Percentiles rank a stretch among this genome's conserved stretches.
Evolutionary conservation across 1,140 invertebrate species (phyloP).

Genomic region (Hyles vespertilio): DNA sequence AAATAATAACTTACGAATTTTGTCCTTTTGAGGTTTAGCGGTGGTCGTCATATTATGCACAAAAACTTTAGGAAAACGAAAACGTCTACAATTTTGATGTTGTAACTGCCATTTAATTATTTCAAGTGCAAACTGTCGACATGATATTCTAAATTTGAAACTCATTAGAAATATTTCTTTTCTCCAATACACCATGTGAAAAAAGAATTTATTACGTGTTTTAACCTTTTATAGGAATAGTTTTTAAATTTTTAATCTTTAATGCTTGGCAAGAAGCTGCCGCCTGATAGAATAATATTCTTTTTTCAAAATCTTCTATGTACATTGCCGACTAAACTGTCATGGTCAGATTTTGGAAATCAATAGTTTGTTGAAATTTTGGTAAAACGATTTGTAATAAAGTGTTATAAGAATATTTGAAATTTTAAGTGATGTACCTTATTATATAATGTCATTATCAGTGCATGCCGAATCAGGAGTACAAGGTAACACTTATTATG

Average conservation of each 20-base stretch:
- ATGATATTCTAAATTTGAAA: conserved; percentile 40
- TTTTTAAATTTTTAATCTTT: too few species aligned
- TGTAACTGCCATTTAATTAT: conserved; percentile 5
- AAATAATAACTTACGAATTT: conserved; percentile 40
- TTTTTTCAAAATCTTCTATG: too few species aligned
- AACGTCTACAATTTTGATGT: conserved; percentile 40
- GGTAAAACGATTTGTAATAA: too few species aligned
- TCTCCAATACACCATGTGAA: too few species aligned
- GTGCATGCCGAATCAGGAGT: conserved; percentile 29
- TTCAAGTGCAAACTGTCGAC: too few species aligned
- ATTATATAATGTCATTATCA: conserved; percentile 22
- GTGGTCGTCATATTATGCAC: conserved; percentile 36
- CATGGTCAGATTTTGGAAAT: too few species aligned
- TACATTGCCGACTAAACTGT: too few species aligned
- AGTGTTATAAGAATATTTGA: background rate
- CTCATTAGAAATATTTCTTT: background rate
- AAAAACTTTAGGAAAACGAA: conserved; percentile 21
- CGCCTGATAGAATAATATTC: too few species aligned
- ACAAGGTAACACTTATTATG: conserved; percentile 29
- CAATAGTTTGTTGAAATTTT: too few species aligned
- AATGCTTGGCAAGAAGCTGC: too few species aligned
- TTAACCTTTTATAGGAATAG: too few species aligned
- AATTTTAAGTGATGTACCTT: conserved; percentile 19
- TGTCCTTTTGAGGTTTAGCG: conserved; percentile 49
- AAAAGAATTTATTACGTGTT: too few species aligned